Evolutionary conservation across 2,888 invertebrate species (phyloP).

Genomic region (Strigamia maritima): DNA sequence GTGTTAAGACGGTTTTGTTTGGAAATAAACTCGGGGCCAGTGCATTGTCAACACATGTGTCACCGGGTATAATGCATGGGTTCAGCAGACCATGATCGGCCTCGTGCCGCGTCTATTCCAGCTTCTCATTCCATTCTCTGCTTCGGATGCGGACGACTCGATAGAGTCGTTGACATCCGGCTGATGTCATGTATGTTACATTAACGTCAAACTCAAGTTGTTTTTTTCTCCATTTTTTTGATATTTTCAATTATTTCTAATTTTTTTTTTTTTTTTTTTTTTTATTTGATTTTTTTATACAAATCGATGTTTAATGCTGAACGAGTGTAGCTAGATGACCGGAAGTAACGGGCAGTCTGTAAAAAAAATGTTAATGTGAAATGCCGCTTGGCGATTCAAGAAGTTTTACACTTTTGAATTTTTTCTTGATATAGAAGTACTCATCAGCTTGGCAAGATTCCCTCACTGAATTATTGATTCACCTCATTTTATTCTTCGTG

Average conservation of each 20-base stretch:
- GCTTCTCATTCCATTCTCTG: conserved; percentile 12
- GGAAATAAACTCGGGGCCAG: conserved; percentile 28
- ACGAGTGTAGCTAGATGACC: too few relatives aligned
- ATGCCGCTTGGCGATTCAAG: too few relatives aligned
- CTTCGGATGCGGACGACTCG: conserved; percentile 29
- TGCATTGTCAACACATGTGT: conserved; percentile 32
- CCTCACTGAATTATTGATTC: conserved; percentile 28
- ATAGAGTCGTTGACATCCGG: conserved; percentile 30
- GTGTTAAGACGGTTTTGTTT: conserved; percentile 15
- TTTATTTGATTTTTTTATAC: too few relatives aligned
- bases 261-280: too few relatives aligned
- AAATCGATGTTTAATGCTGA: too few relatives aligned
- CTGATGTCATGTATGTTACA: conserved; percentile 15
- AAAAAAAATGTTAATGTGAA: too few relatives aligned
- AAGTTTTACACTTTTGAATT: not conserved
- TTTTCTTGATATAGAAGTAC: not conserved
- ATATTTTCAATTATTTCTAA: too few relatives aligned
- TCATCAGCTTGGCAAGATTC: conserved; percentile 13
- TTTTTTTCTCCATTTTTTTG: not conserved
- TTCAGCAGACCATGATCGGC: conserved; percentile 19
- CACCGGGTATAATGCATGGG: conserved; percentile 31
- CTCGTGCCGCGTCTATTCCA: not conserved
- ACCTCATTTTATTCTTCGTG: conserved; percentile 25
- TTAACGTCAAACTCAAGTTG: not conserved
- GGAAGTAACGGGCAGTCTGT: too few relatives aligned